Evolutionary conservation across 37 sponge, comb jelly and placozoan species (phyloP).

Genomic region (Oscarella lobularis): DNA sequence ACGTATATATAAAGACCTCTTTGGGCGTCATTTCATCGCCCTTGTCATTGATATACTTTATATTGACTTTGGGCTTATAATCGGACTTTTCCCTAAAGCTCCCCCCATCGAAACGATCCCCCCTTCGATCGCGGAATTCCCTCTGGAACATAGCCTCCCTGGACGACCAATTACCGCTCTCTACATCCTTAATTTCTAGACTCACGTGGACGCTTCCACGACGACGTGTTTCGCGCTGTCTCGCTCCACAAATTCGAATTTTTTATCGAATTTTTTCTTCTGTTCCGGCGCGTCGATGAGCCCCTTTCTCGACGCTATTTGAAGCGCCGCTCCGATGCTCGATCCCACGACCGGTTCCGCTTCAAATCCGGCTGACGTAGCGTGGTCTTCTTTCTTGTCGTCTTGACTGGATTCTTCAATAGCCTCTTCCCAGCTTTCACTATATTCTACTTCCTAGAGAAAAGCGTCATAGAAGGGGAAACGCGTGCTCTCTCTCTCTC

Average conservation of each 20-base stretch:
- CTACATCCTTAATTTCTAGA: no score
- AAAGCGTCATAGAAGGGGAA: no score
- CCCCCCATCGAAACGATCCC: neutral
- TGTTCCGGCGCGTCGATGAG: constrained; percentile 68
- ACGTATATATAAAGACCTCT: constrained; percentile 55
- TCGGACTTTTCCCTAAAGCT: constrained; percentile 80
- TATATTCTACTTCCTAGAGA: no score
- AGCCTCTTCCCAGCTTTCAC: no score
- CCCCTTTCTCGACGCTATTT: constrained; percentile 79
- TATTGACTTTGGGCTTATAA: constrained; percentile 71
- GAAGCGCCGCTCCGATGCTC: constrained; percentile 69
- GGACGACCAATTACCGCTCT: no score
- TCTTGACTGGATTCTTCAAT: no score
- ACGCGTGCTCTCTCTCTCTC: no score
- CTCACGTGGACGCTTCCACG: neutral
- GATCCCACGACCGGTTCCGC: constrained; percentile 65
- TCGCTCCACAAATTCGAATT: neutral
- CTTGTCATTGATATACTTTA: constrained; percentile 78
- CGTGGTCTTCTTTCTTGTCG: no score
- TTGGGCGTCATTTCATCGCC: constrained; percentile 63
- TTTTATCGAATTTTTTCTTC: neutral
- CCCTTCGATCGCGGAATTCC: no score
- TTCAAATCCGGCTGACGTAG: no score
- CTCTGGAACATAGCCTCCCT: no score
- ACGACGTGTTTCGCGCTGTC: neutral